These are phyloP conservation scores for Punctoribates punctum DNA, from an alignment of 2,888 invertebrate genomes.

Conservation along the genomic window DNA sequence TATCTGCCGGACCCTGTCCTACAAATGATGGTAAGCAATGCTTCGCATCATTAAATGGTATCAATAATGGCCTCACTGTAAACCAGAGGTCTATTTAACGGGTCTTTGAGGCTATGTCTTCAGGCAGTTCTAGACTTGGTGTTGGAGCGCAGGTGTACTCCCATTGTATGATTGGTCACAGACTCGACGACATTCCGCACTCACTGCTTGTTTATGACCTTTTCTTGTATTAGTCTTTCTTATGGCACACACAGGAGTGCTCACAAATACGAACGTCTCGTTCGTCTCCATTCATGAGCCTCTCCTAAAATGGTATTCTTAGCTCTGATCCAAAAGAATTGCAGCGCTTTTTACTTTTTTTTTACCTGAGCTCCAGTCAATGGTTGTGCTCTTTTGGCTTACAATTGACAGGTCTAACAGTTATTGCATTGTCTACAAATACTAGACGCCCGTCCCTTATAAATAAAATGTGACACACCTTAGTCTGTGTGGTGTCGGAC, in stretches of 20 bases:
- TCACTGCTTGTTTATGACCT: neutral
- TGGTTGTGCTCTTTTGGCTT: constrained; percentile 16
- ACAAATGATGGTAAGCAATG: constrained; percentile 40
- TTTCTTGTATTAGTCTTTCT: constrained; percentile 16
- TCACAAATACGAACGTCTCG: constrained; percentile 19
- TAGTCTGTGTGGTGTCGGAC: constrained; percentile 25
- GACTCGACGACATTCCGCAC: neutral
- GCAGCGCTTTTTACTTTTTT: constrained; percentile 16
- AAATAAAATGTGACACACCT: constrained; percentile 31
- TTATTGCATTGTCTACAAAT: neutral
- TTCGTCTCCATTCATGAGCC: neutral
- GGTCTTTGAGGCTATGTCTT: constrained; percentile 3
- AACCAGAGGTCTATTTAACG: neutral
- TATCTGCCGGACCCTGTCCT: constrained; percentile 44
- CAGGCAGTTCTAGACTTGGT: neutral
- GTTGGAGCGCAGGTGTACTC: constrained; percentile 17
- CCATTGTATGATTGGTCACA: constrained; percentile 6
- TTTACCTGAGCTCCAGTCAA: constrained; percentile 18
- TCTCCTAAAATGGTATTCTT: constrained; percentile 21
- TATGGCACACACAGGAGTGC: neutral
- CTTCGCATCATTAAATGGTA: neutral
- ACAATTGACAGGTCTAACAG: constrained; percentile 32
- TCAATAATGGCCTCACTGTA: neutral
- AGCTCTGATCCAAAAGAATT: neutral
- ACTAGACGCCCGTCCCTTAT: constrained; percentile 33